These are phyloP conservation scores for Drosophila sp. DNA, from an alignment of 1,140 invertebrate genomes.

Conservation along the genomic window DNA sequence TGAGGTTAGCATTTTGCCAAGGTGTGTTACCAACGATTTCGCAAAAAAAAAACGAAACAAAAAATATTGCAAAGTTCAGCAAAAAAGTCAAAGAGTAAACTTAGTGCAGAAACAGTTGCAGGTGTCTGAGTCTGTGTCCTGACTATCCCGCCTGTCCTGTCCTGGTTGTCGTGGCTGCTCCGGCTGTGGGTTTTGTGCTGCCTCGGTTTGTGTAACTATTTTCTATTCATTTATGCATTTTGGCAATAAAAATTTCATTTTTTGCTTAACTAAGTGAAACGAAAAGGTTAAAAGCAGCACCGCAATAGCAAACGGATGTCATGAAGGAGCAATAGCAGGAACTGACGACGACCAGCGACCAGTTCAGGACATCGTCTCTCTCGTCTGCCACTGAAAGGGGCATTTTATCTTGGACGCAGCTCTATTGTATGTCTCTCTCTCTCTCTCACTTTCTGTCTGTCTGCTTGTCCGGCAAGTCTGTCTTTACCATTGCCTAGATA, in stretches of 20 bases:
- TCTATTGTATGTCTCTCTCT: conserved; percentile 42
- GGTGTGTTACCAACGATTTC: conserved; percentile 29
- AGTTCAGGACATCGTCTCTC: conserved; percentile 33
- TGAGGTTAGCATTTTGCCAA: conserved; percentile 55
- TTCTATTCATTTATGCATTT: conserved; percentile 83
- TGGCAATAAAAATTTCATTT: conserved; percentile 81
- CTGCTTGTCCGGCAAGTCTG: conserved; percentile 46
- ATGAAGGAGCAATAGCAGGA: conserved; percentile 13
- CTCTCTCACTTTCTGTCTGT: conserved; percentile 24
- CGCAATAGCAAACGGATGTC: conserved; percentile 33
- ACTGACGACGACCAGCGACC: conserved; percentile 23
- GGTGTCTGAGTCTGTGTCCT: conserved; percentile 12
- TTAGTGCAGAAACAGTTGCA: conserved; percentile 45
- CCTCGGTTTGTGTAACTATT: conserved; percentile 68
- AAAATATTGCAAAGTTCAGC: conserved; percentile 41
- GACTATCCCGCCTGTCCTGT: conserved; percentile 17
- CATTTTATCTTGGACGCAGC: conserved; percentile 69
- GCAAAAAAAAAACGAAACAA: conserved; percentile 9
- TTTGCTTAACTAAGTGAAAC: conserved; percentile 83
- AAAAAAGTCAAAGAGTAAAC: conserved; percentile 40
- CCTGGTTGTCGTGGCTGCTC: conserved; percentile 5
- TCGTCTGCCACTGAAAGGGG: conserved; percentile 42
- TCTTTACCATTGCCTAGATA: conserved; percentile 69
- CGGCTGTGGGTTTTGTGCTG: conserved; percentile 36
- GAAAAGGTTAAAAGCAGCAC: conserved; percentile 71